These are phyloP conservation scores for Hyposoter didymator DNA, from an alignment of 2,888 invertebrate genomes.

Conservation along the genomic window DNA sequence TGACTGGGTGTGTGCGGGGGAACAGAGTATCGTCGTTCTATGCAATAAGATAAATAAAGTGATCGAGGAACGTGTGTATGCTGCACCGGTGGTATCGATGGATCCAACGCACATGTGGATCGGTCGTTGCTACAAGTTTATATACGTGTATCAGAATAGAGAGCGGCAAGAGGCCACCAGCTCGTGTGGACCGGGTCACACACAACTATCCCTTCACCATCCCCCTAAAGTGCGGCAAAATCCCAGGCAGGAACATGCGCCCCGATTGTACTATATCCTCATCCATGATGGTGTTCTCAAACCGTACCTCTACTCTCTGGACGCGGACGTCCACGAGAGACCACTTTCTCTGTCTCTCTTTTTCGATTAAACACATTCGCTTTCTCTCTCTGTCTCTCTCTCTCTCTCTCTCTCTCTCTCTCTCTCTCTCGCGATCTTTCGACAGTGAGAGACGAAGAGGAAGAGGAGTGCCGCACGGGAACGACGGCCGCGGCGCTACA, in stretches of 20 bases:
- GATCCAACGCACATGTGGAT: slow-evolving; percentile 16
- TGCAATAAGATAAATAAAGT: slow-evolving; percentile 60
- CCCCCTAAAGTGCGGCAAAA: slow-evolving; percentile 54
- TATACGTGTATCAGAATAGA: slow-evolving; percentile 19
- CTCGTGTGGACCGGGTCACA: slow-evolving; percentile 47
- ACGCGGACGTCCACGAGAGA: slow-evolving; percentile 30
- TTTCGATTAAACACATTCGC: not conserved
- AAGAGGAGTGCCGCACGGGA: slow-evolving; percentile 67
- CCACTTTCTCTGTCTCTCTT: not conserved
- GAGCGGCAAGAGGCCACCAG: slow-evolving; percentile 23
- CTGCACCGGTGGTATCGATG: slow-evolving; percentile 38
- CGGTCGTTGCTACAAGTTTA: slow-evolving; percentile 34
- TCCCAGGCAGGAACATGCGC: slow-evolving; percentile 47
- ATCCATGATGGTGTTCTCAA: slow-evolving; percentile 44
- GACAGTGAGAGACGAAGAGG: slow-evolving; percentile 63
- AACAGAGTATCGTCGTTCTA: not conserved
- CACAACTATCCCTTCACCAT: slow-evolving; percentile 37
- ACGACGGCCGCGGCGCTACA: slow-evolving; percentile 76
- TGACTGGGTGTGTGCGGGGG: slow-evolving; percentile 23
- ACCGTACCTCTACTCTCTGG: slow-evolving; percentile 37
- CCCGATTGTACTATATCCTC: slow-evolving; percentile 50
- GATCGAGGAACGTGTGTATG: slow-evolving; percentile 34
- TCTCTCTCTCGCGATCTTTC: slow-evolving; percentile 57
- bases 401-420: slow-evolving; percentile 17
- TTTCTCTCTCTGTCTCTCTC: not conserved